A percentile compares a stretch with the other conserved stretches of the same genome.
Evolutionary conservation across 37 sponge, comb jelly and placozoan species (phyloP).

Genomic region (Aplysina aerophoba): DNA sequence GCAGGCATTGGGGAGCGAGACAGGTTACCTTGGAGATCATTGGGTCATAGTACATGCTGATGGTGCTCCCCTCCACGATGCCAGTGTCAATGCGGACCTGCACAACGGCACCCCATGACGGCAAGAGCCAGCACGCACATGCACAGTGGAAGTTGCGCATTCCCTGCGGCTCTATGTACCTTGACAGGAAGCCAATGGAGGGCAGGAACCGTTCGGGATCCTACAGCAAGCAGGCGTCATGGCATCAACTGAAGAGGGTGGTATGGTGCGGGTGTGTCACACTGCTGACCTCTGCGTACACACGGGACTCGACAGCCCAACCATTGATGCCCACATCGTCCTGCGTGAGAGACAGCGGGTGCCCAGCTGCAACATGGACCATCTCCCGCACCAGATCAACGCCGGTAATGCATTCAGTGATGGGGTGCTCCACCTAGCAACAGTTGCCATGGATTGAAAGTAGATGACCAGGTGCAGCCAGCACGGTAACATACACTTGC

Average conservation of each 20-base stretch:
- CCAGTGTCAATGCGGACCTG: slow-evolving; percentile 95
- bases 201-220: slow-evolving; percentile 88
- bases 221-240: slow-evolving; percentile 27
- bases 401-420: slow-evolving; percentile 98
- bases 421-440: slow-evolving; percentile 92
- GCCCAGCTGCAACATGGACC: slow-evolving; percentile 90
- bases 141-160: slow-evolving; percentile 28
- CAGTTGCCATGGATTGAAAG: background rate
- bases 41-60: slow-evolving; percentile 97
- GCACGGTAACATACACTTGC: background rate
- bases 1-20: background rate
- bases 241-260: no score
- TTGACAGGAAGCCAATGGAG: slow-evolving; percentile 86
- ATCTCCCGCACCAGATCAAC: slow-evolving; percentile 93
- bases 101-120: background rate
- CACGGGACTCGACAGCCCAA: slow-evolving; percentile 95
- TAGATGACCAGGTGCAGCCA: background rate
- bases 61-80: slow-evolving; percentile 92
- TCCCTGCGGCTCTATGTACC: slow-evolving; percentile 83
- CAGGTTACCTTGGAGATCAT: slow-evolving; percentile 91
- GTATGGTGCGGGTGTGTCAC: no score
- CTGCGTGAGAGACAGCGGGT: slow-evolving; percentile 72
- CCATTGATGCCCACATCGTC: slow-evolving; percentile 93
- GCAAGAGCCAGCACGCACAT: background rate
- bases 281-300: slow-evolving; percentile 90